Conservation (phyloP, 2,797 vertebrate genomes). For the Enteromius radiatus region DNA sequence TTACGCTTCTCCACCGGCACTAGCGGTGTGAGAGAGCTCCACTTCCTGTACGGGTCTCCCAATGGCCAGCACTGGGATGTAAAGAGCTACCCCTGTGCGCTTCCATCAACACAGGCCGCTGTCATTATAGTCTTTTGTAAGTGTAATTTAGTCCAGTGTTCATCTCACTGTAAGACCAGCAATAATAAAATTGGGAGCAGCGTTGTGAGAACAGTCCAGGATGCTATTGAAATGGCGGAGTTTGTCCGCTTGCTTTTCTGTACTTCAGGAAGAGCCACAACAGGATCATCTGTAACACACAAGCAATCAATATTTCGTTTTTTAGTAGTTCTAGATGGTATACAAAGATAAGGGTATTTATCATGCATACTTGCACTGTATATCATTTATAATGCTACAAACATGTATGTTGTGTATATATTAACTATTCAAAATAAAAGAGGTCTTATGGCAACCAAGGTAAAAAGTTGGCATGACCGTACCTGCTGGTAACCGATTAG, state of each 20-base stretch:
- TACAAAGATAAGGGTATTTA: background rate
- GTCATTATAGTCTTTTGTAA: slow-evolving; percentile 70
- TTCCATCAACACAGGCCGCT: slow-evolving; percentile 71
- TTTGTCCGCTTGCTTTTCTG: slow-evolving; percentile 81
- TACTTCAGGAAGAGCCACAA: slow-evolving; percentile 76
- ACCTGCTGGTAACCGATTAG: slow-evolving; percentile 81
- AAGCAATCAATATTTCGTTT: slow-evolving; percentile 23
- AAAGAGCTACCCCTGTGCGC: slow-evolving; percentile 58
- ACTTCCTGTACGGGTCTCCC: slow-evolving; percentile 57
- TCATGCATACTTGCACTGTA: background rate
- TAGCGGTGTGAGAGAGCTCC: slow-evolving; percentile 60
- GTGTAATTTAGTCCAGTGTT: slow-evolving; percentile 48
- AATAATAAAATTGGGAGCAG: slow-evolving; percentile 75
- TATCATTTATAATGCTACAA: background rate
- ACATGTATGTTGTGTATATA: background rate
- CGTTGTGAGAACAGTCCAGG: slow-evolving; percentile 71
- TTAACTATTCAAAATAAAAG: background rate
- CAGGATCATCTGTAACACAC: slow-evolving; percentile 81
- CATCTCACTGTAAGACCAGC: slow-evolving; percentile 73
- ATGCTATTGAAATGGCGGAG: slow-evolving; percentile 67
- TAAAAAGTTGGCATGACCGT: slow-evolving; percentile 45
- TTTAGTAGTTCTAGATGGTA: background rate
- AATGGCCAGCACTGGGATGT: slow-evolving; percentile 77
- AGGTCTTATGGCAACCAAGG: background rate
- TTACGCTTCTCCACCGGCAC: slow-evolving; percentile 39